These are phyloP conservation scores for Acanthisitta chloris DNA, from an alignment of 2,113 vertebrate species.

Conservation along the genomic window DNA sequence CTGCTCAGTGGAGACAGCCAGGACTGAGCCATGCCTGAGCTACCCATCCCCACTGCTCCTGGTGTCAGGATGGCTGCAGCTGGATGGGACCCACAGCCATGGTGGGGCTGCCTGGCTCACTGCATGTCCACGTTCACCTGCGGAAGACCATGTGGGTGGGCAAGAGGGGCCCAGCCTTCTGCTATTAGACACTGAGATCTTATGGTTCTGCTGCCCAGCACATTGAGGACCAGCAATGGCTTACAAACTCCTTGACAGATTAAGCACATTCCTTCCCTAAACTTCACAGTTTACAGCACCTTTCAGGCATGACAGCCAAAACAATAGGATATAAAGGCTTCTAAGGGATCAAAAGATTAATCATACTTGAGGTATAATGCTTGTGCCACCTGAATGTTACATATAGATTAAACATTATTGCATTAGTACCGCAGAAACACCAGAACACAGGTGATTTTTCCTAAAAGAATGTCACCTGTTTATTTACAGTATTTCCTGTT, in stretches of 20 bases:
- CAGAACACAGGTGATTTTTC: not conserved
- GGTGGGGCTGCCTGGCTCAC: fast-evolving
- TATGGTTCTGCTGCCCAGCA: not conserved
- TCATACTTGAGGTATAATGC: not conserved
- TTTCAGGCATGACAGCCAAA: not conserved
- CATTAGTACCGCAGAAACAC: not conserved
- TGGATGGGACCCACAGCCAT: not conserved
- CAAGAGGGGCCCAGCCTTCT: not conserved
- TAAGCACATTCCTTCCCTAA: not conserved
- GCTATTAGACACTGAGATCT: fast-evolving
- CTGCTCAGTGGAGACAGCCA: fast-evolving
- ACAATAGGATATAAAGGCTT: not conserved
- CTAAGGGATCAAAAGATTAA: not conserved
- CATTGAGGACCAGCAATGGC: not conserved
- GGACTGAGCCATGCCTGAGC: not conserved
- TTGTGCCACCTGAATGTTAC: not conserved
- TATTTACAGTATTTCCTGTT: not conserved
- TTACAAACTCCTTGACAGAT: not conserved
- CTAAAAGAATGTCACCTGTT: not conserved
- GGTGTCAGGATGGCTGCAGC: not conserved
- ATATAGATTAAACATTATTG: not conserved
- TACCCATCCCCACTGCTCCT: not conserved
- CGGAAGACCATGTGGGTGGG: fast-evolving
- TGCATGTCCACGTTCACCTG: fast-evolving
- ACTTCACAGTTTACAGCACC: not conserved